Evolutionary conservation across 1,140 invertebrate genomes (phyloP).

Genomic region (Pogonomyrmex californicus): DNA sequence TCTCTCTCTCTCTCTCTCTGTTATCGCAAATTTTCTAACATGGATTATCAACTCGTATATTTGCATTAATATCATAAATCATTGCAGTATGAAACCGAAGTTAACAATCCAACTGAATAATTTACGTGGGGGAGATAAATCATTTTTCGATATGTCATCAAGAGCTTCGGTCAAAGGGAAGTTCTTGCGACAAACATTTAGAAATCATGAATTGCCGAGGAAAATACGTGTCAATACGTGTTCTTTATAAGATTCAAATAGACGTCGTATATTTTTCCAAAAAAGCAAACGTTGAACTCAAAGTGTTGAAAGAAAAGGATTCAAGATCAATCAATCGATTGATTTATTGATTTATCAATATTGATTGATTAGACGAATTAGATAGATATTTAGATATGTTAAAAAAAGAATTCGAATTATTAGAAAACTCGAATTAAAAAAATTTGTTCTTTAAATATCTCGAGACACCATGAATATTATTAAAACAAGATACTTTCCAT

Average conservation of each 20-base stretch:
- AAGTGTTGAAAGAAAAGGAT: slow-evolving; percentile 22
- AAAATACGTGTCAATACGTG: not conserved
- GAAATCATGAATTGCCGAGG: not conserved
- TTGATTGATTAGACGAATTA: not conserved
- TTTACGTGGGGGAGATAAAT: slow-evolving; percentile 24
- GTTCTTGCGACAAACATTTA: not conserved
- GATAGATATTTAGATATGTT: slow-evolving; percentile 2
- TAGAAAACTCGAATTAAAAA: slow-evolving; percentile 1
- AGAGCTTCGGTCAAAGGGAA: not conserved
- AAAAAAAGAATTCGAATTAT: slow-evolving; percentile 19
- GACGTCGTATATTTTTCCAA: not conserved
- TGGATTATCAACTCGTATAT: not conserved
- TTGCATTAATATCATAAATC: slow-evolving; percentile 26
- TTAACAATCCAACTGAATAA: slow-evolving; percentile 41
- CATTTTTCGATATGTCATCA: slow-evolving; percentile 33
- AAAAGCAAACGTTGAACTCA: not conserved
- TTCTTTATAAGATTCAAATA: not conserved
- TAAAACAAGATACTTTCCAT: not conserved
- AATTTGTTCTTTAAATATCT: not conserved
- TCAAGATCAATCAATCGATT: not conserved
- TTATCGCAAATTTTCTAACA: not conserved
- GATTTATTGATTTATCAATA: not conserved
- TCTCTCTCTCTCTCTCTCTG: not conserved
- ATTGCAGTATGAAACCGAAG: slow-evolving; percentile 5
- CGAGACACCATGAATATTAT: not conserved